phyloP scores from a whole-genome alignment of 2,888 invertebrate genomes.

The Limnephilus rhombicus region DNA sequence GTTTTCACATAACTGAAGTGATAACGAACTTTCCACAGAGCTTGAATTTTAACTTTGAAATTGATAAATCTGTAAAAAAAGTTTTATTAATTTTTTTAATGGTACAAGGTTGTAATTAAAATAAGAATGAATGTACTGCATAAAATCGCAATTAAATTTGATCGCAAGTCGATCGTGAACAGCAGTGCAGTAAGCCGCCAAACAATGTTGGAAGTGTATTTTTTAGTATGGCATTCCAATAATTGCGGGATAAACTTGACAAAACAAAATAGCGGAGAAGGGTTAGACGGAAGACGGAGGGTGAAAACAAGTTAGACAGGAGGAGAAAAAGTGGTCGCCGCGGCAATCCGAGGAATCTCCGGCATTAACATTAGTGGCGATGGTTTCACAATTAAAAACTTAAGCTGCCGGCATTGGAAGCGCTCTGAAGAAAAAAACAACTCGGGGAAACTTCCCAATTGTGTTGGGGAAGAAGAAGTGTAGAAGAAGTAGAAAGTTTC shows the following conservation, averaged over 20 bases:
- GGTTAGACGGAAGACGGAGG: neutral
- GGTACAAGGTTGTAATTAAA: neutral
- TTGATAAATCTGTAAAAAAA: neutral
- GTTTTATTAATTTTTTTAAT: neutral
- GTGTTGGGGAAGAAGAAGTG: conserved; percentile 48
- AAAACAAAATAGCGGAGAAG: neutral
- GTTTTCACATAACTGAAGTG: too few species aligned
- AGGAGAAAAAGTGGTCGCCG: neutral
- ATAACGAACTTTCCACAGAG: too few species aligned
- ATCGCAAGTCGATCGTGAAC: neutral
- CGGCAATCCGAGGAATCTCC: conserved; percentile 33
- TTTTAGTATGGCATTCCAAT: neutral
- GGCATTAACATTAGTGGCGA: conserved; percentile 47
- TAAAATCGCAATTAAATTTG: neutral
- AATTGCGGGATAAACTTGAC: neutral
- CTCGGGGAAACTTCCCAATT: conserved; percentile 42
- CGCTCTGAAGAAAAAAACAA: conserved; percentile 38
- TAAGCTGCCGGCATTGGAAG: conserved; percentile 50
- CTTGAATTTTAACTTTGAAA: too few species aligned
- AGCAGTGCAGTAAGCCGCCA: neutral
- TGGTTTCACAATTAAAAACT: conserved; percentile 60
- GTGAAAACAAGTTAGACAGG: neutral
- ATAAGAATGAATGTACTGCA: neutral
- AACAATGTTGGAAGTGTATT: neutral
- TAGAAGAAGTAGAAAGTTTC: conserved; percentile 28